These are phyloP conservation scores for Callinectes sapidus DNA, from an alignment of 2,888 invertebrate genomes.

Conservation along the genomic window DNA sequence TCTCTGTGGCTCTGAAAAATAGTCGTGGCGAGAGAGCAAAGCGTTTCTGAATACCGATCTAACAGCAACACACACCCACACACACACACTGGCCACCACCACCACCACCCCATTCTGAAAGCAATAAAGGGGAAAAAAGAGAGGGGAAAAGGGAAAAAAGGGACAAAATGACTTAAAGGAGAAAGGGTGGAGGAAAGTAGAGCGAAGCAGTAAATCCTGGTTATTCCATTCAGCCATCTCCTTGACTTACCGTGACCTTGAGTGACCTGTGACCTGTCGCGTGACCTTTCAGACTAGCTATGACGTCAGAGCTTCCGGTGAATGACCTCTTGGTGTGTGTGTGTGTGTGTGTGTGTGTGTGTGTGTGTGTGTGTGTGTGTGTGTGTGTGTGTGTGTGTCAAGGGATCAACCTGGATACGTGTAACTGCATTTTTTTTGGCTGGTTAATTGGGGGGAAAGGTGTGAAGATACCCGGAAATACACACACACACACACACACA, in stretches of 20 bases:
- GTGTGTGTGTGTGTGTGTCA: conserved; percentile 34
- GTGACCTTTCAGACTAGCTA: conserved; percentile 14
- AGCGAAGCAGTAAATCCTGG: background rate
- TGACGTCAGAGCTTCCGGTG: background rate
- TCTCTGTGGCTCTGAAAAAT: too few relatives aligned
- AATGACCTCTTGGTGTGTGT: background rate
- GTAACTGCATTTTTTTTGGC: too few relatives aligned
- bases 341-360: conserved; percentile 41
- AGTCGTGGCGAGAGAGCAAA: too few relatives aligned
- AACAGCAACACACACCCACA: conserved; percentile 5
- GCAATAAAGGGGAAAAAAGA: background rate
- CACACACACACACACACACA: background rate
- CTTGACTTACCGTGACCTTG: too few relatives aligned
- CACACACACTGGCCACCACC: background rate
- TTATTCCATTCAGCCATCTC: background rate
- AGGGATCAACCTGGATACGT: too few relatives aligned
- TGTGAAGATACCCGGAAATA: background rate
- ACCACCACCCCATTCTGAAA: background rate
- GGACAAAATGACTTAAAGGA: background rate
- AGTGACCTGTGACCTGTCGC: background rate
- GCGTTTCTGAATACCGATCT: too few relatives aligned
- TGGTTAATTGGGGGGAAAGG: background rate
- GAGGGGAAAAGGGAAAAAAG: background rate
- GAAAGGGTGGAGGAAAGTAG: background rate
- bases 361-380: conserved; percentile 41